A percentile compares a stretch with the other conserved stretches of the same genome.
Conservation (phyloP, 1,140 invertebrate genomes). For the Drosophila obscura region DNA sequence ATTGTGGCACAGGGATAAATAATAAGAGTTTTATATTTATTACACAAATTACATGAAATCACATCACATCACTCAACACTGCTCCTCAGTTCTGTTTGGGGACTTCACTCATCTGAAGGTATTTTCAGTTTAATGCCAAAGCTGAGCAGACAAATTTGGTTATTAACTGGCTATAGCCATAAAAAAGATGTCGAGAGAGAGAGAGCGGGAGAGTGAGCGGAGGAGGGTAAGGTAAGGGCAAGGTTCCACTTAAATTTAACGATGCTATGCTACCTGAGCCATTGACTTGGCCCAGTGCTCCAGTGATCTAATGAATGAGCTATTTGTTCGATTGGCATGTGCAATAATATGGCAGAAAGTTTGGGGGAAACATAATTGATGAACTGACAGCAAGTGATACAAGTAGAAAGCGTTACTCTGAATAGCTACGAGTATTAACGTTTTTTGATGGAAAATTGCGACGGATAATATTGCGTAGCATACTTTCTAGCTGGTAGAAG, state of each 20-base stretch:
- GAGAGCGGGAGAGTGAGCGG: neutral
- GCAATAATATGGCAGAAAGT: slow-evolving; percentile 4
- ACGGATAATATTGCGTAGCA: slow-evolving; percentile 2
- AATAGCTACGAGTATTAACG: neutral
- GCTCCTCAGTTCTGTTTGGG: slow-evolving; percentile 15
- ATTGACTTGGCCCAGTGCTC: slow-evolving; percentile 29
- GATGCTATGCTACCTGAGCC: slow-evolving; percentile 40
- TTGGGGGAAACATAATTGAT: neutral
- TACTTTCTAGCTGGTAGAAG: slow-evolving; percentile 49
- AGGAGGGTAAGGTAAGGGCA: neutral
- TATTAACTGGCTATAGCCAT: slow-evolving; percentile 64
- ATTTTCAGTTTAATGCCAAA: slow-evolving; percentile 21
- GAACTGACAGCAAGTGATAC: neutral
- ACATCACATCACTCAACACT: slow-evolving; percentile 27
- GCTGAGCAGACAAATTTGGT: slow-evolving; percentile 75
- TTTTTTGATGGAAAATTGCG: neutral
- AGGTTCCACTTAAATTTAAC: slow-evolving; percentile 62
- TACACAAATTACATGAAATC: slow-evolving; percentile 48
- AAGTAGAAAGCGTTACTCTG: neutral
- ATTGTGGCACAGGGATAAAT: slow-evolving; percentile 15
- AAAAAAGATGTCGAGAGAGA: slow-evolving; percentile 33
- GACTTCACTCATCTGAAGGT: slow-evolving; percentile 33
- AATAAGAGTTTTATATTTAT: slow-evolving; percentile 52
- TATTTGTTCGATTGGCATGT: slow-evolving; percentile 22
- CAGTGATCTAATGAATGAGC: slow-evolving; percentile 35